phyloP scores from a whole-genome alignment of 2,797 vertebrate species.

The Synaphobranchus kaupii region DNA sequence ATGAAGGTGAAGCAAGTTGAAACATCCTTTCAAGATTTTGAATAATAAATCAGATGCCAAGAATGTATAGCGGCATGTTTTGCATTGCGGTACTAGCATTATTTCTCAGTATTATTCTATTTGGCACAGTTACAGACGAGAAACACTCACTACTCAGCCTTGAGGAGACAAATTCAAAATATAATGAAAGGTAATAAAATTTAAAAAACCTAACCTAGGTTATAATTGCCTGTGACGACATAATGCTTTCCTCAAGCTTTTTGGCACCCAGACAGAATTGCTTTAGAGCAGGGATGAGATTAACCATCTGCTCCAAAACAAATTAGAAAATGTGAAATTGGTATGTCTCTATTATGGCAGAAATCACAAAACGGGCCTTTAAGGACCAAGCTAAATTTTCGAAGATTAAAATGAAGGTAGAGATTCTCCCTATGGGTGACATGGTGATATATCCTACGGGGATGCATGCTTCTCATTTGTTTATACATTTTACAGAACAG shows the following conservation, averaged over 20 bases:
- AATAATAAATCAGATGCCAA: neutral
- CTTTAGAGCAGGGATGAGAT: neutral
- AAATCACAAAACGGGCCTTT: neutral
- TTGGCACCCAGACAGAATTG: neutral
- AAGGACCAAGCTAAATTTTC: neutral
- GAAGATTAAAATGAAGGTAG: neutral
- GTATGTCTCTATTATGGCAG: neutral
- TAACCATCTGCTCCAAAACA: neutral
- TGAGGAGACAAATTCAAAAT: conserved; percentile 14
- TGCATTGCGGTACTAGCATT: neutral
- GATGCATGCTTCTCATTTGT: conserved; percentile 17
- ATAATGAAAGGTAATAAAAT: conserved; percentile 19
- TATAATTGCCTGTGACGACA: conserved; percentile 16
- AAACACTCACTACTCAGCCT: neutral
- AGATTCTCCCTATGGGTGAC: neutral
- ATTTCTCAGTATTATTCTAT: neutral
- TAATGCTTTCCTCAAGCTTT: neutral
- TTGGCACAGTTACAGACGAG: neutral
- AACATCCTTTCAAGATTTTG: neutral
- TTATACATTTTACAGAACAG: conserved; percentile 30
- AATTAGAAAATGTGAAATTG: conserved; percentile 18
- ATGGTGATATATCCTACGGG: neutral
- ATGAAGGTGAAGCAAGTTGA: neutral
- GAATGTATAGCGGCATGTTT: neutral
- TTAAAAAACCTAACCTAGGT: neutral